Evolutionary conservation across 2,888 invertebrate species (phyloP), one percentile per base, ranked within the genome.

Genomic region (Buathra laborator): DNA sequence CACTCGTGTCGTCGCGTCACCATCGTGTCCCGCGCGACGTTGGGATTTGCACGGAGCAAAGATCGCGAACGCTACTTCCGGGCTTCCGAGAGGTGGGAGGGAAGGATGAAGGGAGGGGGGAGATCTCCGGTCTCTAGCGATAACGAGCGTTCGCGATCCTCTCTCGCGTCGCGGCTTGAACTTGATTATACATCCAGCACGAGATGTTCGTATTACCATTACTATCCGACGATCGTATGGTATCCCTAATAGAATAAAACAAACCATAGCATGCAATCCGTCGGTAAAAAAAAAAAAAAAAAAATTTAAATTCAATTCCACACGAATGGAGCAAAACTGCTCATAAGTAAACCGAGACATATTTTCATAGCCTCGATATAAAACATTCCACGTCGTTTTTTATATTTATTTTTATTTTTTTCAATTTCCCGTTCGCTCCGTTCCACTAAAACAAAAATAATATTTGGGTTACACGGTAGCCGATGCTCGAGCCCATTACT

Each of bases 11-110:
- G 48, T 7, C 48, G 74, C 64, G 64, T 82, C 82, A 82, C 75
- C 70, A 77, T 4, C 66, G 67, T 14, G 14, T 24, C 56, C 51
- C 51, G n/a, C 16, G 3, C 46, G 74, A 24, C 48, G 68, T 64
- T 56, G 70, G 29, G 81, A 81, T 75, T 81, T 74, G 77, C 70
- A 66, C 84, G 81, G 46, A 48, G 84, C 77, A 62, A 81, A 84
- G 81, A 84, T 84, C 84, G 81, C 84, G 84, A 84, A 53, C 78
- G 78, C 74, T 37, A 81, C 78, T 84, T 81, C 81, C 84, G 84
- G 85, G 78, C 82, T 71, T 62, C 1, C 16, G 66, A 2, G 62
- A 29, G 32, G 67, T 24, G 62, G 62, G 32, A 9, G 48, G 19
- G 51, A 71, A 76, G 53, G 7, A 24, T 3, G 24, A 3, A 24